These are phyloP conservation scores for Colaptes auratus DNA, from an alignment of 2,113 vertebrate genomes.

Conservation along the genomic window DNA sequence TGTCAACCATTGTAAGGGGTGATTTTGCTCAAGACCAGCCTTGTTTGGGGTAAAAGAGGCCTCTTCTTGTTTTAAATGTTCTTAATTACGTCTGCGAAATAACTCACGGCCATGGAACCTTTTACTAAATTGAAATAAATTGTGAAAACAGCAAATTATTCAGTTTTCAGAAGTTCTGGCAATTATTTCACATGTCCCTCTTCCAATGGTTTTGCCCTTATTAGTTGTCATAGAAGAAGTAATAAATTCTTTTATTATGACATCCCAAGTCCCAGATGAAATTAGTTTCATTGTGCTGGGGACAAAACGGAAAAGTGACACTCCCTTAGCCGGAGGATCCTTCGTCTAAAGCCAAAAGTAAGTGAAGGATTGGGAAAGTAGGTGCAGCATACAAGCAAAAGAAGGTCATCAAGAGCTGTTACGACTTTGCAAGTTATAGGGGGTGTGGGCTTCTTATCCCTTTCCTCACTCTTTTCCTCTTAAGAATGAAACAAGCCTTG, in stretches of 20 bases:
- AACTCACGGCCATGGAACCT: constrained; percentile 65
- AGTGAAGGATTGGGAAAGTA: constrained; percentile 41
- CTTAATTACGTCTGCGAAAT: constrained; percentile 61
- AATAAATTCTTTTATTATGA: constrained; percentile 67
- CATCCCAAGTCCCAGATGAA: constrained; percentile 51
- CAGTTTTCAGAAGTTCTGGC: constrained; percentile 66
- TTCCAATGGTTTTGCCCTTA: constrained; percentile 58
- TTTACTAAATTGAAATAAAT: constrained; percentile 68
- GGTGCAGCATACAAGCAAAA: neutral
- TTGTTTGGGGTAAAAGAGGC: constrained; percentile 55
- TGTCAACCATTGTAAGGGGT: constrained; percentile 39
- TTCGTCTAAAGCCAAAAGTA: constrained; percentile 15
- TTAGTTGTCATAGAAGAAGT: constrained; percentile 64
- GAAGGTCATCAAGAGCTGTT: neutral
- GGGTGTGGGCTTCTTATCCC: neutral
- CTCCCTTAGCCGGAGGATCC: constrained; percentile 54
- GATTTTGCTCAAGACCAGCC: constrained; percentile 45
- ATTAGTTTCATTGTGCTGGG: constrained; percentile 65
- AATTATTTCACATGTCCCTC: constrained; percentile 53
- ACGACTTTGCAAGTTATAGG: constrained; percentile 11
- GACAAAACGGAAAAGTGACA: constrained; percentile 66
- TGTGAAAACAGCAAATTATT: constrained; percentile 67
- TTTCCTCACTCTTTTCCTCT: constrained; percentile 14
- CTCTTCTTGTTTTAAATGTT: constrained; percentile 56
- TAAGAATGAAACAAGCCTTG: constrained; percentile 34